These are phyloP conservation scores for Meta bourneti DNA, from an alignment of 2,888 invertebrate species.

Conservation along the genomic window DNA sequence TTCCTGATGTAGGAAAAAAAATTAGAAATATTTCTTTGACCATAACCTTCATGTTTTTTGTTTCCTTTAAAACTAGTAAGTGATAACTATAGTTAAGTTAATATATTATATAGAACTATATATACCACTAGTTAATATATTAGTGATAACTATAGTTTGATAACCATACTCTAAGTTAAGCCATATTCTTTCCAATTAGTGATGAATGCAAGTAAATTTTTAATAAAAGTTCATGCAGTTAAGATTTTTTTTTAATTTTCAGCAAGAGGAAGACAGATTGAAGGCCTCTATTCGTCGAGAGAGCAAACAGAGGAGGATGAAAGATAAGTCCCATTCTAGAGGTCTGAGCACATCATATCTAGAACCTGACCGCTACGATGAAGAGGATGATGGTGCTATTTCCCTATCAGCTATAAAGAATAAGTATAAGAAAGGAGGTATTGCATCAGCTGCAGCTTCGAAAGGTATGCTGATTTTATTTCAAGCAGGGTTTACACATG, in stretches of 20 bases:
- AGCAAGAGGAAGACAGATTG: constrained; percentile 98
- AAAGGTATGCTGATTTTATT: constrained; percentile 54
- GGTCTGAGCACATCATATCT: constrained; percentile 83
- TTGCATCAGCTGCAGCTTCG: constrained; percentile 38
- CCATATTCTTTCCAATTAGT: too few species aligned
- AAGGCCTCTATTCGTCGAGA: constrained; percentile 91
- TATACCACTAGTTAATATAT: too few species aligned
- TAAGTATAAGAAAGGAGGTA: constrained; percentile 89
- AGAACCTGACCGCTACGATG: constrained; percentile 85
- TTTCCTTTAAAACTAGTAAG: too few species aligned
- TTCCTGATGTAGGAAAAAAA: too few species aligned
- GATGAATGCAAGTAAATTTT: too few species aligned
- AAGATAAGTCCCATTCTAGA: constrained; percentile 82
- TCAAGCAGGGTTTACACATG: not conserved
- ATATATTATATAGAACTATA: too few species aligned
- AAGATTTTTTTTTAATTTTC: constrained; percentile 47
- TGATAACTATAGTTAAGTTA: too few species aligned
- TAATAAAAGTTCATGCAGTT: too few species aligned
- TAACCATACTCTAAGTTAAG: too few species aligned
- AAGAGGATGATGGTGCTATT: constrained; percentile 94
- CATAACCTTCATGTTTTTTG: too few species aligned
- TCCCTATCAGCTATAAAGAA: constrained; percentile 96
- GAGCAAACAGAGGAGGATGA: constrained; percentile 84
- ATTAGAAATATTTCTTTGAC: too few species aligned
- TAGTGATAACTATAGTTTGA: too few species aligned